Percentiles rank a stretch among this genome's conserved stretches.
phyloP scores from a whole-genome alignment of 1,140 invertebrate species.

The Ericerus pela region DNA sequence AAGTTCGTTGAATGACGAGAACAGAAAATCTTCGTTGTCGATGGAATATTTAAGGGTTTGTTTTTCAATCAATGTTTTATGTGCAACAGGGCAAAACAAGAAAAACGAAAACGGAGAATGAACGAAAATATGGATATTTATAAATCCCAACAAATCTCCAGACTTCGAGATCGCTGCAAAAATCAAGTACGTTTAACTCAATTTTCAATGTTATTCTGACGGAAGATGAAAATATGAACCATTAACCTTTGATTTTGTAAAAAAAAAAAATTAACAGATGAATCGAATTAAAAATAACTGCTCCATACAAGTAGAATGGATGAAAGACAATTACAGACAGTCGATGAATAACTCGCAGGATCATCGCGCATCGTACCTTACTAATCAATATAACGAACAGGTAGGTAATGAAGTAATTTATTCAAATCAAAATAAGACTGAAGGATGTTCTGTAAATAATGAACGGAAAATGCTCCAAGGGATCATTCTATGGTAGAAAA shows the following conservation, averaged over 20 bases:
- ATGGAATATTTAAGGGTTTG: too few relatives aligned
- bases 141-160: slow-evolving; percentile 72
- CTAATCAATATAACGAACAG: neutral
- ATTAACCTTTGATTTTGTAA: too few relatives aligned
- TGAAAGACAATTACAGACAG: slow-evolving; percentile 74
- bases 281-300: slow-evolving; percentile 83
- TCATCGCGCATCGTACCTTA: neutral
- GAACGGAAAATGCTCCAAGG: too few relatives aligned
- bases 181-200: slow-evolving; percentile 46
- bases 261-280: too few relatives aligned
- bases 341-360: slow-evolving; percentile 53
- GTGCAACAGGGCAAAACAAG: slow-evolving; percentile 4
- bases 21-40: too few relatives aligned
- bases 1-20: too few relatives aligned
- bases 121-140: slow-evolving; percentile 80
- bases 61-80: too few relatives aligned
- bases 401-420: neutral
- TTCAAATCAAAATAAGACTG: neutral
- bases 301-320: slow-evolving; percentile 80
- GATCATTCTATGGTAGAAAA: too few relatives aligned
- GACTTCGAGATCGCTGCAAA: slow-evolving; percentile 77
- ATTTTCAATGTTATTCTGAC: neutral
- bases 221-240: too few relatives aligned
- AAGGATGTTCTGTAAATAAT: too few relatives aligned
- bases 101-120: slow-evolving; percentile 67